Percentiles rank a stretch among this genome's conserved stretches.
Conservation (phyloP, 2,888 invertebrate genomes). For the Pseudococcus jackbeardsleyi region DNA sequence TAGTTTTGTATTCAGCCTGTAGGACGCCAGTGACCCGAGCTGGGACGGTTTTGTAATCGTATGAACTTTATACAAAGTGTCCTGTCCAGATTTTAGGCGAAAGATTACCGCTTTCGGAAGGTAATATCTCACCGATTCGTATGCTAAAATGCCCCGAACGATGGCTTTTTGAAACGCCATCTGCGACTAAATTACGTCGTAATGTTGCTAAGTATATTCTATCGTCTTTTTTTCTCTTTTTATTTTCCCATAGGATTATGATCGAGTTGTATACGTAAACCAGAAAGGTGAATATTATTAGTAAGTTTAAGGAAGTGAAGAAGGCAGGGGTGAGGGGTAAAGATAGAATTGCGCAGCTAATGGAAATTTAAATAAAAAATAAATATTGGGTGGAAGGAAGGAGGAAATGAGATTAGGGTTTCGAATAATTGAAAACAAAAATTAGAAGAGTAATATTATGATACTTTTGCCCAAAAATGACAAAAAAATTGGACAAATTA, state of each 20-base stretch:
- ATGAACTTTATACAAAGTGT: background rate
- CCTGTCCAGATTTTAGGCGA: background rate
- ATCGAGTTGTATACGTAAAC: background rate
- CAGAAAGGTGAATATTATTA: conserved; percentile 21
- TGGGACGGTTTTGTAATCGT: background rate
- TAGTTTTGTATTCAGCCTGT: background rate
- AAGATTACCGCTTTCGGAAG: background rate
- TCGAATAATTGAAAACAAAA: too few relatives aligned
- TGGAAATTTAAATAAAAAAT: background rate
- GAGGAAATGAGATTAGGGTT: too few relatives aligned
- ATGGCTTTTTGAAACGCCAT: conserved; percentile 14
- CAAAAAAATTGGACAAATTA: too few relatives aligned
- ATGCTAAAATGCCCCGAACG: background rate
- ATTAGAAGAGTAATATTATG: too few relatives aligned
- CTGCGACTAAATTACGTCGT: conserved; percentile 4
- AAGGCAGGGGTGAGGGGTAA: background rate
- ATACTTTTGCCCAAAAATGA: too few relatives aligned
- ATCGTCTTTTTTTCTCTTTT: background rate
- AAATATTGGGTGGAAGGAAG: background rate
- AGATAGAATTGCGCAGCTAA: background rate
- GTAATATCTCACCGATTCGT: background rate
- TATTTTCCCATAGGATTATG: conserved; percentile 35
- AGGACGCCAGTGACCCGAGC: background rate
- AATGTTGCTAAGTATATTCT: background rate
- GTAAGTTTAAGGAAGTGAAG: background rate